Base-by-base conservation (phyloP, 2,888 invertebrate genomes). In the Metopia argyrocephala region DNA sequence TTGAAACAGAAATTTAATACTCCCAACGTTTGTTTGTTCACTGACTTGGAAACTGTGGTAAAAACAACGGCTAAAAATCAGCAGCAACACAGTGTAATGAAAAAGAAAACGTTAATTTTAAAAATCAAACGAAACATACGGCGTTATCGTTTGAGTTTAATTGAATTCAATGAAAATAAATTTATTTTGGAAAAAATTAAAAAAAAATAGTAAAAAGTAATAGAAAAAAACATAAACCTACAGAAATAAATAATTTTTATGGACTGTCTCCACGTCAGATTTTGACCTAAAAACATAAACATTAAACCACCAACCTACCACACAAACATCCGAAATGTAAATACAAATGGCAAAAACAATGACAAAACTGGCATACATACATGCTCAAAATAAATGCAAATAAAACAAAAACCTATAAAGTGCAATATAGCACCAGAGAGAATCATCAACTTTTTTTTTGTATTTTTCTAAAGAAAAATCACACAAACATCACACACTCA, bases 81-180 rank as follows among this genome's bases (percentile, higher is more conserved):
- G 46, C 7, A 68, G n/a, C n/a, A 68, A 75, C 23, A 57, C 70
- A 78, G 46, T 81, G 81, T 81, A 75, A 81, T 81, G 81, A 78
- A 78, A 81, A 61, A 78, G 50, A 78, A 81, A 78, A 74, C 74
- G 66, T 50, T 28, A 21, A 74, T 74, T 74, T 75, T 81, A 52
- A 78, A 78, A 59, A 75, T 81, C 69, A 81, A 81, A 66, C 56
- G 78, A 78, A 81, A 75, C 57, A 79, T 78, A 70, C 79, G 84
- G 52, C 83, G 84, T 66, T 71, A 79, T 61, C 70, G 83, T 64
- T 69, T 83, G 57, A 84, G 83, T 76, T 80, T 83, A 66, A 83
- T 84, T 80, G 83, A 84, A 70, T 84, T 84, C 69, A 84, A 83
- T 76, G 84, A 83, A 66, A 84, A 84, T 68, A 83, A 83, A 79